Evolutionary conservation across 2,113 vertebrate genomes (phyloP).

Genomic region (Anolis sagrei): DNA sequence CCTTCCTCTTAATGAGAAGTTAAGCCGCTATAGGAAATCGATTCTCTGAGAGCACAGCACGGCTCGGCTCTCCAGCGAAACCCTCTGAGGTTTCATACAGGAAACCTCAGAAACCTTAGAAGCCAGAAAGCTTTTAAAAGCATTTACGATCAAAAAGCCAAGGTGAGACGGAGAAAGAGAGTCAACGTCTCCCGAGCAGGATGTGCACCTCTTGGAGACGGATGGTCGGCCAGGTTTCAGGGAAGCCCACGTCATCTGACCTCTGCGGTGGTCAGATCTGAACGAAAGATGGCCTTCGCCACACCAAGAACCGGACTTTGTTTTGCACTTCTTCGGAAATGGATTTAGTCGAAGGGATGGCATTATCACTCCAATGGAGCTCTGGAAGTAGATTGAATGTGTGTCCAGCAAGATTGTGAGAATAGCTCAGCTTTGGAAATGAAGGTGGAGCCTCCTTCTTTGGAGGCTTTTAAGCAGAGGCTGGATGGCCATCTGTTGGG

Average conservation of each 20-base stretch:
- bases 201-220: not conserved
- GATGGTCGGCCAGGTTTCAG: not conserved
- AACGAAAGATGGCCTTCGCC: not conserved
- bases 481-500: no score
- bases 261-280: not conserved
- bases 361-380: no score
- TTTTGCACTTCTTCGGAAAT: not conserved
- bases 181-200: not conserved
- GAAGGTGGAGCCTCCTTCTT: no score
- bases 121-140: slow-evolving; percentile 40
- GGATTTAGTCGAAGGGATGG: not conserved
- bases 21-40: slow-evolving; percentile 40
- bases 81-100: slow-evolving; percentile 39
- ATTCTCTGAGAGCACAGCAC: slow-evolving; percentile 20
- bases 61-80: slow-evolving; percentile 3
- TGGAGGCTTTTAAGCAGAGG: no score
- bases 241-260: slow-evolving; percentile 7
- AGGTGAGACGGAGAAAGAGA: not conserved
- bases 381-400: no score
- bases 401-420: no score
- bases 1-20: slow-evolving; percentile 30
- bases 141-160: slow-evolving; percentile 34
- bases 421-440: no score
- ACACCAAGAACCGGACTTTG: not conserved
- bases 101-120: slow-evolving; percentile 34